Evolutionary conservation across 2,113 vertebrate species (phyloP).

Genomic region (Xenotilapia flavipinnis): DNA sequence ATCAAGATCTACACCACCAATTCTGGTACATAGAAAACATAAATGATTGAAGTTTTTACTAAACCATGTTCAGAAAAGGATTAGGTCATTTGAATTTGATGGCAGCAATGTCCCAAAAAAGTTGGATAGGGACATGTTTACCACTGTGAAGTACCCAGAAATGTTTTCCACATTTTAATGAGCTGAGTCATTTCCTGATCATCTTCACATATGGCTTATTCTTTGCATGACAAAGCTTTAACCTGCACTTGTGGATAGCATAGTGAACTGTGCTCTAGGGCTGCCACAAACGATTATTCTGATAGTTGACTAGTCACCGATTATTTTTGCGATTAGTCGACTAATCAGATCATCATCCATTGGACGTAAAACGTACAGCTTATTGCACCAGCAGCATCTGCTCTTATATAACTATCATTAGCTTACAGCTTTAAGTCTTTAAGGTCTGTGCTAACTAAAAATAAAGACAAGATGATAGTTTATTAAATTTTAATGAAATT

Average conservation of each 20-base stretch:
- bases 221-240: background rate
- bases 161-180: background rate
- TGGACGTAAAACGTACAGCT: too few relatives aligned
- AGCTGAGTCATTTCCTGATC: background rate
- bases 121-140: background rate
- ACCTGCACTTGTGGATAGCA: background rate
- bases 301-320: too few relatives aligned
- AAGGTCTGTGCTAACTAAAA: too few relatives aligned
- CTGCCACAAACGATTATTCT: too few relatives aligned
- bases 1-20: background rate
- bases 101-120: background rate
- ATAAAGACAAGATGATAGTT: too few relatives aligned
- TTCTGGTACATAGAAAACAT: background rate
- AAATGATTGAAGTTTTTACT: rapidly evolving
- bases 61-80: rapidly evolving
- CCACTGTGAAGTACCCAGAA: background rate
- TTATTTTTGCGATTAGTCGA: too few relatives aligned
- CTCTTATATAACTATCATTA: too few relatives aligned
- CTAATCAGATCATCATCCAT: too few relatives aligned
- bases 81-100: background rate
- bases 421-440: too few relatives aligned
- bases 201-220: background rate
- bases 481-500: rapidly evolving
- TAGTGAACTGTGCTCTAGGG: background rate
- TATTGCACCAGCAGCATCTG: too few relatives aligned